Conservation (phyloP, 2,113 vertebrate genomes). For the Sisor rabdophorus region DNA sequence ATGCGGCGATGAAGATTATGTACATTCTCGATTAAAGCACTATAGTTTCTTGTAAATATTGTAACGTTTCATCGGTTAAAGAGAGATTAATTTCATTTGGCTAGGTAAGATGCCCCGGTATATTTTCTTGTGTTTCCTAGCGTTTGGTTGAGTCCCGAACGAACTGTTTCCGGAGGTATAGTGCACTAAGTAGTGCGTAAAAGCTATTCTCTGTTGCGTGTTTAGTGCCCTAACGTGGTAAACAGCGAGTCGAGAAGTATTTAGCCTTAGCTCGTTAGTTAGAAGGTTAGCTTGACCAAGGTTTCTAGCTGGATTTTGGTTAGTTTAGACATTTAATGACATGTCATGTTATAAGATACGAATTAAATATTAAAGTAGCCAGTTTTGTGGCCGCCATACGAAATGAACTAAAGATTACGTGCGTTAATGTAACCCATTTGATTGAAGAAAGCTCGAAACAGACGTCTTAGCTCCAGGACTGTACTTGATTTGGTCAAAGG, state of each 20-base stretch:
- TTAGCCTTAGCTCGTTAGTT: neutral
- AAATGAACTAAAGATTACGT: neutral
- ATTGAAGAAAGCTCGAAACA: neutral
- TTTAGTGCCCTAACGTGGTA: constrained; percentile 3
- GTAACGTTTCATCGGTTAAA: neutral
- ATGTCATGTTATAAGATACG: neutral
- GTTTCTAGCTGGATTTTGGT: neutral
- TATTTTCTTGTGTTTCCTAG: too few relatives aligned
- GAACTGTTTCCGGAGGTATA: neutral
- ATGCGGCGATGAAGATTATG: neutral
- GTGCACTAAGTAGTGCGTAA: neutral
- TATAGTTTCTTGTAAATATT: neutral
- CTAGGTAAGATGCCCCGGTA: too few relatives aligned
- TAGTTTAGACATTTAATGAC: neutral
- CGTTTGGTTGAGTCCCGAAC: neutral
- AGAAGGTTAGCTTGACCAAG: neutral
- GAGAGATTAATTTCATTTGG: neutral
- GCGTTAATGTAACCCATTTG: neutral
- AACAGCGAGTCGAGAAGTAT: constrained; percentile 4
- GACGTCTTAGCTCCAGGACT: too few relatives aligned
- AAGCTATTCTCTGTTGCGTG: neutral
- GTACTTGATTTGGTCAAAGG: too few relatives aligned
- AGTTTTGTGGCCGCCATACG: neutral
- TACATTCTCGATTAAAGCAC: neutral
- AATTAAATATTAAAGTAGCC: neutral